These are phyloP conservation scores for Mesaphorura yosii DNA, from an alignment of 1,140 invertebrate species.

Conservation along the genomic window DNA sequence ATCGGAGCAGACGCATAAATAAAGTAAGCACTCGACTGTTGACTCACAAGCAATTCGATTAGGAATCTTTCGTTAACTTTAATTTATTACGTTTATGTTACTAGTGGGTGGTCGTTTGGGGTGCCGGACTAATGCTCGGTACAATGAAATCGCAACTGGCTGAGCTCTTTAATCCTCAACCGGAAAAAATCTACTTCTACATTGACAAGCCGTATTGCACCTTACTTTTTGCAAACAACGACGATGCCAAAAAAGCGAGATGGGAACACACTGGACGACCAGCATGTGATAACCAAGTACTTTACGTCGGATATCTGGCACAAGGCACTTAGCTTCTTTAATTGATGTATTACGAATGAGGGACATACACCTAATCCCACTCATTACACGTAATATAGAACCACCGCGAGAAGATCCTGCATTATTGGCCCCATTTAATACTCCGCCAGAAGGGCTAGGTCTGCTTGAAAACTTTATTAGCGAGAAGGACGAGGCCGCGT, in stretches of 20 bases:
- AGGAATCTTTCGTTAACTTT: too few relatives aligned
- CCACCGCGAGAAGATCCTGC: slow-evolving; percentile 15
- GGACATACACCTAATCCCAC: background rate
- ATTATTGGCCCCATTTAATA: background rate
- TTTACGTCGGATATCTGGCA: slow-evolving; percentile 50
- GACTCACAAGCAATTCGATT: too few relatives aligned
- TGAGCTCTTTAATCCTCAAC: slow-evolving; percentile 39
- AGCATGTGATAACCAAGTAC: slow-evolving; percentile 42
- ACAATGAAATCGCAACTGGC: slow-evolving; percentile 50
- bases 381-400: slow-evolving; percentile 21
- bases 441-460: slow-evolving; percentile 55
- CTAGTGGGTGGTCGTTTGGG: slow-evolving; percentile 52
- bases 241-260: background rate
- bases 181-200: slow-evolving; percentile 50
- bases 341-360: too few relatives aligned
- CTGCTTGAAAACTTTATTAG: slow-evolving; percentile 63
- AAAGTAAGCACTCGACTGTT: too few relatives aligned
- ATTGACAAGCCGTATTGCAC: slow-evolving; percentile 64
- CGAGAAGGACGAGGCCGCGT: slow-evolving; percentile 50
- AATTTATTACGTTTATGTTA: too few relatives aligned
- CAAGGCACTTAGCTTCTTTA: slow-evolving; percentile 35
- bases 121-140: slow-evolving; percentile 62
- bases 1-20: too few relatives aligned
- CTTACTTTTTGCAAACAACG: slow-evolving; percentile 42
- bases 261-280: background rate